phyloP scores from a whole-genome alignment of 2,888 invertebrate genomes.

The Torymus auratus region DNA sequence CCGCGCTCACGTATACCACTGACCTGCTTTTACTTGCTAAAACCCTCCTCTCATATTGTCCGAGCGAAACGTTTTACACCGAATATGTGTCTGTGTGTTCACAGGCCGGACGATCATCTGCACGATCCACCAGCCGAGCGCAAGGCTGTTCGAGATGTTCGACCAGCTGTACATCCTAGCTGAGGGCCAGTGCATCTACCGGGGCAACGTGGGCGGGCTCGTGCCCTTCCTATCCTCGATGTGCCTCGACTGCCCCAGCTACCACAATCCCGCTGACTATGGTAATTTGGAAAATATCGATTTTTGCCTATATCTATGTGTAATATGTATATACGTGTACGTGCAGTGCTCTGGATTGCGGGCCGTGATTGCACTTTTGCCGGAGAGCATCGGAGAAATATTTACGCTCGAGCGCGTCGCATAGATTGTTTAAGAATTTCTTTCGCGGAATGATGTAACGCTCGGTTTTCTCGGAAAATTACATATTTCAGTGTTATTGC shows the following conservation, averaged over 20 bases:
- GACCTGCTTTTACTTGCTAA: neutral
- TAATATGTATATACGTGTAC: too few relatives aligned
- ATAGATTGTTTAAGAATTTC: too few relatives aligned
- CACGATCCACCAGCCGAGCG: conserved; percentile 97
- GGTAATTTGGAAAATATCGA: conserved; percentile 77
- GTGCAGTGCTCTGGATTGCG: neutral
- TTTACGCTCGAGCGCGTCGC: too few relatives aligned
- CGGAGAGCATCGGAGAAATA: too few relatives aligned
- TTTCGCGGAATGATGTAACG: too few relatives aligned
- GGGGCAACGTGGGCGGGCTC: conserved; percentile 88
- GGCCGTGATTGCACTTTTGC: neutral
- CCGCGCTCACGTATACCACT: neutral
- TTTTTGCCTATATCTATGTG: too few relatives aligned
- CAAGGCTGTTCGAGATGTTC: conserved; percentile 96
- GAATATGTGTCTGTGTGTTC: neutral
- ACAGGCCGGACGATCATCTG: conserved; percentile 91
- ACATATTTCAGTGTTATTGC: too few relatives aligned
- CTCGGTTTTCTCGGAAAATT: too few relatives aligned
- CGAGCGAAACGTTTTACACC: too few relatives aligned
- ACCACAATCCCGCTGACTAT: conserved; percentile 98
- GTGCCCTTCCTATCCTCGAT: conserved; percentile 92
- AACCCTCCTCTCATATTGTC: neutral
- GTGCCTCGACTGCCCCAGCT: conserved; percentile 93
- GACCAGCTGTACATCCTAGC: conserved; percentile 94
- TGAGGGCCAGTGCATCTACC: conserved; percentile 95